These are phyloP conservation scores for Zapus hudsonius DNA, from an alignment of 2,113 vertebrate genomes.

Conservation along the genomic window DNA sequence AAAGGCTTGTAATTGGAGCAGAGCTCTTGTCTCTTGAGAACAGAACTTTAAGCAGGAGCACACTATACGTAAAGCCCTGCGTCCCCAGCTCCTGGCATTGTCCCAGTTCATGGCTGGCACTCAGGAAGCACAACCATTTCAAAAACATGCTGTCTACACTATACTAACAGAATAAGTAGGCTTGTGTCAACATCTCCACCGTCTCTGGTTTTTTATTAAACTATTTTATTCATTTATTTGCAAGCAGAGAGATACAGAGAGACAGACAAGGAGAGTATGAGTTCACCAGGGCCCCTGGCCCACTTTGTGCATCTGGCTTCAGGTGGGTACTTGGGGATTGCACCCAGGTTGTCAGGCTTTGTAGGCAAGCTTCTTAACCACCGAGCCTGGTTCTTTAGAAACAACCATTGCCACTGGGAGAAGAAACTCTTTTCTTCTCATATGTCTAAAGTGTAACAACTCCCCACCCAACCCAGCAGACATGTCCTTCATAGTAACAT, in stretches of 20 bases:
- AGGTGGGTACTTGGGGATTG: too few species aligned
- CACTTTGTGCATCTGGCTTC: too few species aligned
- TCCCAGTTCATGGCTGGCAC: background rate
- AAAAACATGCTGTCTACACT: background rate
- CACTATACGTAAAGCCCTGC: background rate
- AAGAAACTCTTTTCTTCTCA: background rate
- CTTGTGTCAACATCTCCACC: background rate
- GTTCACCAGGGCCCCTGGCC: too few species aligned
- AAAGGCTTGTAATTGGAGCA: background rate
- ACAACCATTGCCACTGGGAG: background rate
- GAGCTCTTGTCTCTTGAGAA: background rate
- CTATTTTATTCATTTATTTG: too few species aligned
- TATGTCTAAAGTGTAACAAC: background rate
- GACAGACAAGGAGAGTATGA: too few species aligned
- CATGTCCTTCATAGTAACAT: background rate
- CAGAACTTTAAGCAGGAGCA: background rate
- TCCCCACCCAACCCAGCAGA: background rate
- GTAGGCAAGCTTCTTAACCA: too few species aligned
- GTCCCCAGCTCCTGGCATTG: background rate
- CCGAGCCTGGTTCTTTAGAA: background rate
- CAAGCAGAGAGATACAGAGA: too few species aligned
- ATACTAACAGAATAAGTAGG: background rate
- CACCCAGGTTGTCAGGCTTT: too few species aligned
- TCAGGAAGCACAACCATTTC: background rate
- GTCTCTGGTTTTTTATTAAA: too few species aligned